Percentiles rank a stretch among this genome's conserved stretches.
phyloP scores from a whole-genome alignment of 2,888 invertebrate genomes.

The Stegana nigrithorax region DNA sequence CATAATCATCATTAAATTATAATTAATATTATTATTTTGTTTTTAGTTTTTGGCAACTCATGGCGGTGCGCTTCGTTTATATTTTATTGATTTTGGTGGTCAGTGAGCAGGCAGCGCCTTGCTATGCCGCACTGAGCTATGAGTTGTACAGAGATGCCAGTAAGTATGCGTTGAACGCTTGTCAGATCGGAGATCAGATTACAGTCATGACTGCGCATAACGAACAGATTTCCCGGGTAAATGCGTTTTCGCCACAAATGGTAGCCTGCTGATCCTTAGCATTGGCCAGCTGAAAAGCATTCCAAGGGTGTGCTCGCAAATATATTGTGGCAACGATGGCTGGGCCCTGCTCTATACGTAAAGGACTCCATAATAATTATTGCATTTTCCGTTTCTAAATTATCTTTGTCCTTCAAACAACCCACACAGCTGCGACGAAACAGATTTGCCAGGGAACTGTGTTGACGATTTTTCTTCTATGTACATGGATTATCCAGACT shows the following conservation, averaged over 20 bases:
- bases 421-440: constrained; percentile 45
- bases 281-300: constrained; percentile 24
- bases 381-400: background rate
- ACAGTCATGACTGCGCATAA: too few species aligned
- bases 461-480: constrained; percentile 19
- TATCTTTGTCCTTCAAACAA: too few species aligned
- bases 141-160: constrained; percentile 22
- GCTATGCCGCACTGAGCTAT: constrained; percentile 10
- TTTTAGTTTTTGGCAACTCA: too few species aligned
- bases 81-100: constrained; percentile 15
- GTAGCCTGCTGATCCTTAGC: constrained; percentile 19
- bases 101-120: background rate
- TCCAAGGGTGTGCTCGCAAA: constrained; percentile 36
- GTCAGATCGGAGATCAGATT: too few species aligned
- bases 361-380: constrained; percentile 1
- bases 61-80: too few species aligned
- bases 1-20: too few species aligned
- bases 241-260: constrained; percentile 30
- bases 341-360: constrained; percentile 44
- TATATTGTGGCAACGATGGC: constrained; percentile 41
- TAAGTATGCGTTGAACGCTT: background rate
- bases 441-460: constrained; percentile 21
- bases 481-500: constrained; percentile 38
- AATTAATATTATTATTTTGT: too few species aligned
- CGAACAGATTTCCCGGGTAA: constrained; percentile 29